Evolutionary conservation across 2,797 vertebrate species (phyloP), one percentile per base, ranked within the genome.

Genomic region (Saxicola maurus): DNA sequence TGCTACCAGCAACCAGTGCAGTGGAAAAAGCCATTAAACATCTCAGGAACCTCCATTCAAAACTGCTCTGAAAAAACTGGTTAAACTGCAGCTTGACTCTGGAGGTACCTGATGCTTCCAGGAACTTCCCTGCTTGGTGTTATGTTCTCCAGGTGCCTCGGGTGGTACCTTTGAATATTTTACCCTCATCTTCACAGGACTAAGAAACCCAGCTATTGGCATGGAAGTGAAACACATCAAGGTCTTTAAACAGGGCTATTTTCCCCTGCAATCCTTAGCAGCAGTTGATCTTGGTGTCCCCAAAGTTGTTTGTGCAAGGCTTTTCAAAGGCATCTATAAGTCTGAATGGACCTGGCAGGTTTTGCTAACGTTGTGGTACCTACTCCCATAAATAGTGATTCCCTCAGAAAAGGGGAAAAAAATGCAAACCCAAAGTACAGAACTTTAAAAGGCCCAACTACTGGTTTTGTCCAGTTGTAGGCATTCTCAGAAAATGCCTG

Each of bases 381-480:
- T 72, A 28, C 16, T 72, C 3, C 30, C 35, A 31, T 45, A 60
- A 42, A 57, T 11, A 48, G 4, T 14, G 35, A 61, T 64, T 79
- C 15, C 17, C 9, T 56, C 3, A 67, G n/a, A 69, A 79, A 57
- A 23, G 6, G 4, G 10, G 19, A 0, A n/a, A 7, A 7, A 8
- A 66, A n/a, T 1, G 2, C n/a, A 13, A 59, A 11, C 2, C 0
- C 1, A 16, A 55, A 37, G 6, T 3, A 43, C 20, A 20, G 24
- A 59, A 21, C 2, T 35, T 35, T 12, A 48, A 55, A 75, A 84
- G 37, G 19, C 7, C 27, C 6, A 30, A 16, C 3, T 33, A 48
- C 13, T 56, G 27, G 7, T 57, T 80, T 87, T 67, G 45, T 7
- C 13, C 16, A 18, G 27, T 57, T 65, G 17, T 35, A 68, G 46